Evolutionary conservation across 1,140 invertebrate genomes (phyloP), one percentile per base, ranked within the genome.

Genomic region (Brachionus paranguensis): DNA sequence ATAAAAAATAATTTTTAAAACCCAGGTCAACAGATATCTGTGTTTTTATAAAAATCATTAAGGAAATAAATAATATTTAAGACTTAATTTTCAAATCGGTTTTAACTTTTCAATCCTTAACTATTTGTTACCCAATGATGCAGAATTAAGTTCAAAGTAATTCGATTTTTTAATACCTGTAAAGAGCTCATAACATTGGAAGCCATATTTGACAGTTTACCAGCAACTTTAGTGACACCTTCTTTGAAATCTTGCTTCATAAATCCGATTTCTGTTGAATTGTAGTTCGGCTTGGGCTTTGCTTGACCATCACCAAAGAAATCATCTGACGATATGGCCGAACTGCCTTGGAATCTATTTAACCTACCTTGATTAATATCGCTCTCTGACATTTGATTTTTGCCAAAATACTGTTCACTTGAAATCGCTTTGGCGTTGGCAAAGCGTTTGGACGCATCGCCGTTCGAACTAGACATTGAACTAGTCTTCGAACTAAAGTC

Each of bases 341-440:
- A 85, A 55, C 86, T 87, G 17, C 89, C 89, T 92, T 94, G 86
- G 94, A 96, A 78, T 94, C 96, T 60, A 14, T 64, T 81, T 12
- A 81, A 20, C 53, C 64, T 64, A 47, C 24, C 45, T 60, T 81
- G 78, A 60, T 64, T 41, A 17, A 64, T 33, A 14, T 64, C 78
- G 11, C 37, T 24, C 12, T 81, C 78, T 3, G 78, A 81, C 78
- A 81, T 81, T 84, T 68, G 47, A 70, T 47, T 74, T 24, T 70
- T 84, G 2, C 83, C 83, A 79, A 84, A 84, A 53, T 78, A 98
- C 90, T 98, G 96, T 88, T 97, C 95, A 0, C 97, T 99, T 84
- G 96, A 98, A 86, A 99, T 99, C 2, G 95, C 93, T 90, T 99
- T 99, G 5, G 97, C 96, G 87, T 93, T 93, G 27, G 95, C 96